A percentile compares a stretch with the other conserved stretches of the same genome.
phyloP scores from a whole-genome alignment of 2,113 vertebrate species.

The Urocynchramus pylzowi region DNA sequence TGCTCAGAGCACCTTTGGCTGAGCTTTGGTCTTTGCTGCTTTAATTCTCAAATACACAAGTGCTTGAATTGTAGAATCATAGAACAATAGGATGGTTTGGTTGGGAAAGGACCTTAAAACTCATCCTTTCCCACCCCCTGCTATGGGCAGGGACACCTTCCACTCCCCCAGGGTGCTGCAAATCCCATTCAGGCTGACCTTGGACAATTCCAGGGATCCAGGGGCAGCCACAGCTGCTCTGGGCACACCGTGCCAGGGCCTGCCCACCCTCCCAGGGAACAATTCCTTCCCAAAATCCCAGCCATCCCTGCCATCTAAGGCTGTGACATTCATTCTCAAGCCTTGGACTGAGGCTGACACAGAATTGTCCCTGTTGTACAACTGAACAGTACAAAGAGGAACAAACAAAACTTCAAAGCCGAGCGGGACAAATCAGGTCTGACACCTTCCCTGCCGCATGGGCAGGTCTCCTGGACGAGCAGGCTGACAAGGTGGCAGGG shows the following conservation, averaged over 20 bases:
- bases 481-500: background rate
- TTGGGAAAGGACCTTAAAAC: background rate
- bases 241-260: background rate
- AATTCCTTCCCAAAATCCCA: background rate
- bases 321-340: background rate
- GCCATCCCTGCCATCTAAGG: background rate
- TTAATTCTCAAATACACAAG: background rate
- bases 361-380: background rate
- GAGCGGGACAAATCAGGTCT: background rate
- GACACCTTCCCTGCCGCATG: fast-evolving
- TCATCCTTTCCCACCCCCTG: background rate
- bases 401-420: background rate
- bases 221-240: background rate
- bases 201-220: background rate
- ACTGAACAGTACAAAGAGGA: fast-evolving
- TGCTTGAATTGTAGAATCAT: background rate
- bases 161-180: fast-evolving
- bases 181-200: fast-evolving
- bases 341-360: background rate
- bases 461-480: background rate
- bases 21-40: background rate
- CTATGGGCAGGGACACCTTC: background rate
- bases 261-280: fast-evolving
- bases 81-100: background rate
- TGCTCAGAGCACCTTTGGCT: background rate